phyloP scores from a whole-genome alignment of 2,113 vertebrate species.

The Galemys pyrenaicus region DNA sequence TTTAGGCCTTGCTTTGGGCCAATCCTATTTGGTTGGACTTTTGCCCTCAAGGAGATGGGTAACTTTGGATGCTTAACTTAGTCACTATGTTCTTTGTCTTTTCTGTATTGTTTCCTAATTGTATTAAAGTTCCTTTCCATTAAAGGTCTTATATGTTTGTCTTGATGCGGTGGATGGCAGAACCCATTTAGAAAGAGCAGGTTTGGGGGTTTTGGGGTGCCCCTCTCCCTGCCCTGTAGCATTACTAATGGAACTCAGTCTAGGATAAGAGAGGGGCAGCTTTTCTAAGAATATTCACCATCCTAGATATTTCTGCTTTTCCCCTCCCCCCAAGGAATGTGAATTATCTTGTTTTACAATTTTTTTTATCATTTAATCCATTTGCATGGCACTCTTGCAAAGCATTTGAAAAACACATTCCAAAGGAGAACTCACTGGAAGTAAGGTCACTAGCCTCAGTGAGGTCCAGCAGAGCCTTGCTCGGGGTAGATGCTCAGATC shows the following conservation, averaged over 20 bases:
- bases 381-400: constrained; percentile 28
- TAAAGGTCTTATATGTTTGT: too few species aligned
- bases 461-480: background rate
- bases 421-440: constrained; percentile 44
- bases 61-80: too few species aligned
- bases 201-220: too few species aligned
- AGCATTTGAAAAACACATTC: constrained; percentile 54
- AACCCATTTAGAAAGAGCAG: too few species aligned
- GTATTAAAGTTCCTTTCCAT: too few species aligned
- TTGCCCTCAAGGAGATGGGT: too few species aligned
- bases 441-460: background rate
- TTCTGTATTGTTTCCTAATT: too few species aligned
- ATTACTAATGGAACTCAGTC: background rate
- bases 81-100: too few species aligned
- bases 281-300: constrained; percentile 50
- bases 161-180: too few species aligned
- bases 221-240: too few species aligned
- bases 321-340: constrained; percentile 44
- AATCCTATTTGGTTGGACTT: too few species aligned
- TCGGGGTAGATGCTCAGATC: background rate
- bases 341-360: constrained; percentile 58
- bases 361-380: constrained; percentile 68
- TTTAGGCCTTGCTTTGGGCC: too few species aligned
- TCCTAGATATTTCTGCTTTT: constrained; percentile 50
- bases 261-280: background rate